These are phyloP conservation scores for Perdix hodgsoniae DNA, from an alignment of 2,797 vertebrate species.

Conservation along the genomic window DNA sequence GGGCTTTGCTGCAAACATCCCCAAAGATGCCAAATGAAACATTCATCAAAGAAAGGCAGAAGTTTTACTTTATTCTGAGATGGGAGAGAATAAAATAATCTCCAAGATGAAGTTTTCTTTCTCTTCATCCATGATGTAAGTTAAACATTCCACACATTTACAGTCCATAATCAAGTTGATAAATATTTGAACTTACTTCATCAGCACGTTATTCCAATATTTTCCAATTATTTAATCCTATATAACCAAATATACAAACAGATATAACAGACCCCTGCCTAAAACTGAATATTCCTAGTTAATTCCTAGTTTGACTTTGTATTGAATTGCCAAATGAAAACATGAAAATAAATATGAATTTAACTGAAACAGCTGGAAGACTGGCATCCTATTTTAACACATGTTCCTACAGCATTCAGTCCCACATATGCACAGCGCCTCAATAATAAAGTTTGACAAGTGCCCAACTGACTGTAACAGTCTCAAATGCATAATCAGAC, in stretches of 20 bases:
- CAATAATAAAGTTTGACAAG: neutral
- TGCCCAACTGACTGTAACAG: neutral
- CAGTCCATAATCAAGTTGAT: neutral
- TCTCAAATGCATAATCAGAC: neutral
- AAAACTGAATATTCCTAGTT: neutral
- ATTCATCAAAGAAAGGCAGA: neutral
- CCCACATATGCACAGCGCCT: accelerated
- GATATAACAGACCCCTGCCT: neutral
- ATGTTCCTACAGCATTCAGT: neutral
- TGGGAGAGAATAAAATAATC: neutral
- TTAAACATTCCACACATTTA: neutral
- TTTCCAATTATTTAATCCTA: neutral
- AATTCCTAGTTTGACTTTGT: neutral
- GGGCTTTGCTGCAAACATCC: neutral
- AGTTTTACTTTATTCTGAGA: neutral
- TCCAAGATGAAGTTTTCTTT: neutral
- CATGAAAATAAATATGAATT: neutral
- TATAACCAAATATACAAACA: neutral
- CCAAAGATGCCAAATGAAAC: neutral
- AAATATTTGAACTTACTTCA: constrained; percentile 5
- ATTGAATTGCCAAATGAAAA: constrained; percentile 24
- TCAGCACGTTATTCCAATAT: neutral
- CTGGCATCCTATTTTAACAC: neutral
- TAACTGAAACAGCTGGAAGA: neutral
- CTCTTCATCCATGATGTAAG: neutral